Evolutionary conservation across 2,113 vertebrate species (phyloP).

Genomic region (Catharus fuscescens): DNA sequence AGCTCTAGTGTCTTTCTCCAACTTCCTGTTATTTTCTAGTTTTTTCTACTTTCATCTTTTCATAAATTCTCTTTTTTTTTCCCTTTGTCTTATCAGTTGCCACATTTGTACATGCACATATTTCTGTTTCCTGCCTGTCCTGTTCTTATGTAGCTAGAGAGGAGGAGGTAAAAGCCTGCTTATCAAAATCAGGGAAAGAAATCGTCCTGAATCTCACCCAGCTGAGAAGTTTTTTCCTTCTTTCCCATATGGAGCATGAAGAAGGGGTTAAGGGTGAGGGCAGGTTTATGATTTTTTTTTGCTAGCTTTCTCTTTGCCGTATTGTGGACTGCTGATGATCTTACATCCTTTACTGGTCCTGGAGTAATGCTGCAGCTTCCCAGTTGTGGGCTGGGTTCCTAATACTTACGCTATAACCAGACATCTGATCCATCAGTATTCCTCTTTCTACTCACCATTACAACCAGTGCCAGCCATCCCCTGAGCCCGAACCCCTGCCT

Average conservation of each 20-base stretch:
- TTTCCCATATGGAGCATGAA: not conserved
- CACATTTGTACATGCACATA: rapidly evolving
- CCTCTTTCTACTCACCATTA: not conserved
- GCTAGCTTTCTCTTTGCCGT: not conserved
- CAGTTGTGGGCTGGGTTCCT: not conserved
- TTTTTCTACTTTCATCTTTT: not conserved
- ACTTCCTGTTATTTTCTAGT: conserved; percentile 6
- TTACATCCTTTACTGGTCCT: not conserved
- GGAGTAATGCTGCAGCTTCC: not conserved
- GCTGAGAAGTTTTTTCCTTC: not conserved
- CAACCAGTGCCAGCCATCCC: not conserved
- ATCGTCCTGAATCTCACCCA: not conserved
- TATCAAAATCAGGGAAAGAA: not conserved
- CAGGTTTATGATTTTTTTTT: not conserved
- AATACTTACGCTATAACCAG: rapidly evolving
- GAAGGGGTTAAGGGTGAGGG: not conserved
- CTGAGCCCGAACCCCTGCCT: not conserved
- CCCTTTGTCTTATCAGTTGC: not conserved
- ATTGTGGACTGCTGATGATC: not conserved
- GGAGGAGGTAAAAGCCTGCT: not conserved
- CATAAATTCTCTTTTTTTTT: not conserved
- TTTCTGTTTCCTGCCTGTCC: not conserved
- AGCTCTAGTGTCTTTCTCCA: not conserved
- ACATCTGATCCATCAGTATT: not conserved
- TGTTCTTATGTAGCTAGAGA: not conserved